Base-by-base conservation (phyloP, 2,888 invertebrate genomes). In the Gryllus longicercus region DNA sequence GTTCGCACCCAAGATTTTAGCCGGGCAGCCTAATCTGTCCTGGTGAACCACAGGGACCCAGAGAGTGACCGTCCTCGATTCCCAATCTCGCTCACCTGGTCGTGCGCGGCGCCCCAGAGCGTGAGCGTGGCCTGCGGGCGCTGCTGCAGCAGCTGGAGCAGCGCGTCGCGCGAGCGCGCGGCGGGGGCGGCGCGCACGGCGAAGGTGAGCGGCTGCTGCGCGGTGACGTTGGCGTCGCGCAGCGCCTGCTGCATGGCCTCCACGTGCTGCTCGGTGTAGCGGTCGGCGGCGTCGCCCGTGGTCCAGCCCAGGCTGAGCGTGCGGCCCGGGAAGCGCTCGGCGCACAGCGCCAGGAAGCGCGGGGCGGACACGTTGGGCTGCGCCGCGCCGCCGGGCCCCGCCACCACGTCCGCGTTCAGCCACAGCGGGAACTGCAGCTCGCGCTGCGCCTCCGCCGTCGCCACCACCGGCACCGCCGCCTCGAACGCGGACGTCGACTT, bases 231-330 rank as follows among this genome's bases (percentile, higher is more conserved):
- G 16, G 50, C 50, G 14, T 77, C 49, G n/a, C n/a, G 18, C 38
- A 77, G 77, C 49, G 49, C 38, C 23, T 50, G 16, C 50, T 38
- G 38, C 95, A 96, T 96, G 23, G 89, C 88, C 0, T 91, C 87
- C n/a, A 94, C 90, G 79, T 95, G 90, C 0, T 89, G 87, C 3
- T 88, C 85, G 8, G 90, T 91, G 86, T 95, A 95, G 50, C 88
- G 88, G 81, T 87, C 87, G 82, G 83, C 11, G 14, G 82, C 78
- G 12, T 90, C 92, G 82, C 88, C 89, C 2, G 96, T 96, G 25
- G 95, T 96, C 96, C 96, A 96, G 0, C 95, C 96, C 11, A 95
- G 88, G 12, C 96, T 96, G 2, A 96, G 88, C 0, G 92, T 91
- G 0, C 92, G 90, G 23, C 91, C 88, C 0, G 91, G 90, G 82